Conservation (phyloP, 2,888 invertebrate species). For the Pemphredon lugubris region DNA sequence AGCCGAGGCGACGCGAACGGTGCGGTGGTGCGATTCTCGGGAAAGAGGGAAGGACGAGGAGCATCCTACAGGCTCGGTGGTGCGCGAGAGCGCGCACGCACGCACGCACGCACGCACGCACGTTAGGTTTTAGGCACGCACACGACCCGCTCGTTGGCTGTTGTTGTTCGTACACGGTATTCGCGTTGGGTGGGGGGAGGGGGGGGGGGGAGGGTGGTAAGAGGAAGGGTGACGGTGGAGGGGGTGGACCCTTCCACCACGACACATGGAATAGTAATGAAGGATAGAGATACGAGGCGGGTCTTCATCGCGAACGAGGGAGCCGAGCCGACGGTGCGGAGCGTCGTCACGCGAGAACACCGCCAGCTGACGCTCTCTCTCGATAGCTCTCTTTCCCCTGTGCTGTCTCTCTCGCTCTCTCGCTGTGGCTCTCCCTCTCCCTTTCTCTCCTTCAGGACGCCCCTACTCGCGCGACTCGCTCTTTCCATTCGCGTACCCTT, state of each 20-base stretch:
- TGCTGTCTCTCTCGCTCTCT: constrained; percentile 30
- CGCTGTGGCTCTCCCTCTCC: constrained; percentile 72
- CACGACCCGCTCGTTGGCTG: constrained; percentile 38
- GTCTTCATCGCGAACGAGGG: constrained; percentile 60
- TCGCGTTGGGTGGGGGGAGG: no score
- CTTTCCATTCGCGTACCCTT: constrained; percentile 25
- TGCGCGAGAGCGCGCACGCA: constrained; percentile 62
- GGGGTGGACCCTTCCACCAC: constrained; percentile 32
- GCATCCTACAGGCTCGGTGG: constrained; percentile 46
- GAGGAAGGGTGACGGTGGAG: not conserved
- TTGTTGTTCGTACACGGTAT: constrained; percentile 12
- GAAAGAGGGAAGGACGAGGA: constrained; percentile 42
- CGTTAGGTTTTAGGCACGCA: constrained; percentile 58
- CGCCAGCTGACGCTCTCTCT: constrained; percentile 74
- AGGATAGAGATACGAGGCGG: constrained; percentile 72
- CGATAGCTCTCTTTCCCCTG: constrained; percentile 41
- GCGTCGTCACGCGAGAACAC: constrained; percentile 77
- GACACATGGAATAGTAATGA: constrained; percentile 74
- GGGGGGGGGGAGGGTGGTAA: no score
- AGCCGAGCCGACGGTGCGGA: constrained; percentile 63
- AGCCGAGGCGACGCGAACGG: no score
- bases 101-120: no score
- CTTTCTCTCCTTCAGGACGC: constrained; percentile 7
- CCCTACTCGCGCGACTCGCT: constrained; percentile 26
- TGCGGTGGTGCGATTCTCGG: no score